Evolutionary conservation across 2,113 vertebrate species (phyloP).

Genomic region (Bagarius yarrelli): DNA sequence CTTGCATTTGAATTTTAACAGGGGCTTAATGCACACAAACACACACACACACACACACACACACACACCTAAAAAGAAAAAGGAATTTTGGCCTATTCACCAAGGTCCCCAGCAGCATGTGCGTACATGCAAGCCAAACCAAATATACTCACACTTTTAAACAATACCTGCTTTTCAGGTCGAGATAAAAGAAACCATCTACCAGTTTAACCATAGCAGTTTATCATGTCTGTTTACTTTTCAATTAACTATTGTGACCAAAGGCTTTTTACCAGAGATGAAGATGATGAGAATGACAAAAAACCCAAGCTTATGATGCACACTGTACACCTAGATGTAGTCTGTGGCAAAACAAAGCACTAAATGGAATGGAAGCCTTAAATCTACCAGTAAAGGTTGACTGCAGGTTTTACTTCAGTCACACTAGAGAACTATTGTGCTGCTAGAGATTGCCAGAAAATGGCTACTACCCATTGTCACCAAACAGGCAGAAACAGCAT

Average conservation of each 20-base stretch:
- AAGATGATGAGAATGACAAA: slow-evolving; percentile 31
- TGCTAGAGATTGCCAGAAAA: too few relatives aligned
- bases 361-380: too few relatives aligned
- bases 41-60: slow-evolving; percentile 17
- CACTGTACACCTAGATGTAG: not conserved
- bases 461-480: too few relatives aligned
- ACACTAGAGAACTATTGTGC: too few relatives aligned
- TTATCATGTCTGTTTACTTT: slow-evolving; percentile 19
- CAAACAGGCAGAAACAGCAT: too few relatives aligned
- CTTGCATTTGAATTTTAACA: too few relatives aligned
- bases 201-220: not conserved
- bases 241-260: not conserved
- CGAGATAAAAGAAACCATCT: not conserved
- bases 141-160: slow-evolving; percentile 12
- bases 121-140: not conserved
- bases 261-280: not conserved
- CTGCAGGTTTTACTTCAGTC: too few relatives aligned
- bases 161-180: not conserved
- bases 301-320: not conserved
- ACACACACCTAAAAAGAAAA: not conserved
- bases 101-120: not conserved
- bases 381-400: too few relatives aligned
- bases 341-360: not conserved
- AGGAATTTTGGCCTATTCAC: slow-evolving; percentile 10
- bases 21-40: not conserved